Evolutionary conservation across 2,888 invertebrate genomes (phyloP).

Genomic region (Melikaiella ostensackeni): DNA sequence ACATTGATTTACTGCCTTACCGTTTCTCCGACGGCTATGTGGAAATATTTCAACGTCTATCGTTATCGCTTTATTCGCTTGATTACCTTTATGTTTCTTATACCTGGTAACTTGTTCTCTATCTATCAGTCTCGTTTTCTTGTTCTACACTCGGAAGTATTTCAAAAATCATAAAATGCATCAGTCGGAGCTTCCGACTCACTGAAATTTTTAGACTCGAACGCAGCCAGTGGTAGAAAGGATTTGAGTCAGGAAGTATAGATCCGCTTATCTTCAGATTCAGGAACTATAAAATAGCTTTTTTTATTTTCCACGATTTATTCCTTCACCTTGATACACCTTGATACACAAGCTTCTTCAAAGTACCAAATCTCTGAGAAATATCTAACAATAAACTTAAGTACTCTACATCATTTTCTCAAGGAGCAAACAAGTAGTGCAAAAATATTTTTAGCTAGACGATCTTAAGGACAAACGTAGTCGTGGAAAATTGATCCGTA

Average conservation of each 20-base stretch:
- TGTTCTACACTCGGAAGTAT: conserved; percentile 36
- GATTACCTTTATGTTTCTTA: conserved; percentile 57
- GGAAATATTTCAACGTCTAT: conserved; percentile 52
- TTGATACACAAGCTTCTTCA: too few relatives aligned
- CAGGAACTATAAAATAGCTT: background rate
- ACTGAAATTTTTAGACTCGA: conserved; percentile 33
- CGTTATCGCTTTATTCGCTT: conserved; percentile 59
- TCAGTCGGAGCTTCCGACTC: conserved; percentile 23
- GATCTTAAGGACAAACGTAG: too few relatives aligned
- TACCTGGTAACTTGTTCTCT: conserved; percentile 6
- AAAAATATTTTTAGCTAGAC: too few relatives aligned
- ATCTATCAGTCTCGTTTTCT: conserved; percentile 25
- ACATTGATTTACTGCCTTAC: conserved; percentile 41
- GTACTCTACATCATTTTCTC: too few relatives aligned
- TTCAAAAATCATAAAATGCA: conserved; percentile 37
- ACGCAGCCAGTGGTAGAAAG: conserved; percentile 27
- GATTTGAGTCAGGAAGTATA: conserved; percentile 11
- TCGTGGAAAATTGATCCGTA: too few relatives aligned
- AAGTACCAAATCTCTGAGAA: too few relatives aligned
- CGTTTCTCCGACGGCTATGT: conserved; percentile 33
- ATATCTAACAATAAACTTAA: too few relatives aligned
- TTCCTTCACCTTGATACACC: background rate
- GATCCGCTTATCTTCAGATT: background rate
- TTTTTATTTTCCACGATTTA: background rate
- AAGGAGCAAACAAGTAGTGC: too few relatives aligned